Evolutionary conservation across 23 tunicate genomes (phyloP).

Genomic region (Trididemnum nubilum): DNA sequence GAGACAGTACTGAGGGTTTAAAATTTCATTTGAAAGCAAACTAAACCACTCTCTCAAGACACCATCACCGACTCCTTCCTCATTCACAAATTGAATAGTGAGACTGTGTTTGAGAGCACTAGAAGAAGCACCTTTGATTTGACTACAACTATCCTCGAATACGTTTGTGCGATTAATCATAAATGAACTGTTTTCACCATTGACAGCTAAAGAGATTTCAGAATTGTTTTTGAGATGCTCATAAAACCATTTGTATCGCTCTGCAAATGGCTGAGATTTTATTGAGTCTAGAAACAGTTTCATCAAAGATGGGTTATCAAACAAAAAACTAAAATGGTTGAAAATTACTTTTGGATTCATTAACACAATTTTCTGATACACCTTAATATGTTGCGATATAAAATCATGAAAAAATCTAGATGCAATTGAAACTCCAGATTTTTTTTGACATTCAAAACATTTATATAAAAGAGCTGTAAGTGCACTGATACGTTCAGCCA

Average conservation of each 20-base stretch:
- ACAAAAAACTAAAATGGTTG: conserved; percentile 80
- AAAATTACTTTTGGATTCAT: conserved; percentile 22
- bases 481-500: conserved; percentile 62
- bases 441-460: conserved; percentile 39
- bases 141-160: conserved; percentile 82
- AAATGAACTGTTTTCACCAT: background rate
- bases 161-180: conserved; percentile 56
- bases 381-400: background rate
- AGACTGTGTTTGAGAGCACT: conserved; percentile 34
- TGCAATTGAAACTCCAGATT: background rate
- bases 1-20: conserved; percentile 87
- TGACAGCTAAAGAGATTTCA: background rate
- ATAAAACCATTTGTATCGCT: conserved; percentile 90
- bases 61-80: conserved; percentile 94
- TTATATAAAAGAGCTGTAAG: conserved; percentile 52
- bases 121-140: conserved; percentile 30
- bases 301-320: conserved; percentile 47
- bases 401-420: conserved; percentile 4
- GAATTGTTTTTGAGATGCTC: conserved; percentile 36
- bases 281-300: conserved; percentile 43
- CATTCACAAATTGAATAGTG: conserved; percentile 68
- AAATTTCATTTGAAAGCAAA: conserved; percentile 74
- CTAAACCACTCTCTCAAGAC: conserved; percentile 93
- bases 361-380: background rate
- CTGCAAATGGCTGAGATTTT: conserved; percentile 54